Base-by-base conservation (phyloP, 2,888 invertebrate species). In the Hydroisotoma schaefferi region DNA sequence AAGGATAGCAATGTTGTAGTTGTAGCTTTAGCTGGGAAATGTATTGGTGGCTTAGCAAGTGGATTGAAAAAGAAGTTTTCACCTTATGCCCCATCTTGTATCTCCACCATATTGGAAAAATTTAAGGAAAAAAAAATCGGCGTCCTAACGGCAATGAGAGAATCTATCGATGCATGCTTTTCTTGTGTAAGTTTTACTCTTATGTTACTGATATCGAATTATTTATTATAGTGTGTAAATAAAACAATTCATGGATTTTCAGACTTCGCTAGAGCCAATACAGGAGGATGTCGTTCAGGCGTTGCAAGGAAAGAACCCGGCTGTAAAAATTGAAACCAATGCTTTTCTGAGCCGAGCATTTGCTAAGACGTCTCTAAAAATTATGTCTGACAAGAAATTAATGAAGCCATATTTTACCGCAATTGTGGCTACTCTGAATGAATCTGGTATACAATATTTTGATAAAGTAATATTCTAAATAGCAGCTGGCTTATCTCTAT, bases 1-100 rank as follows among this genome's bases (percentile, higher is more conserved):
- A 99, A 98, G 80, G 99, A 99, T 78, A 83, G 88, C 0, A 99
- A 99, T 77, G 94, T 99, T 8, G 84, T 97, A 76, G 83, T 97
- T 10, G 94, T 97, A 0, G 87, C 92, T 0, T 75, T 89, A 52
- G 90, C 93, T 23, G 90, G 85, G 0, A 90, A 93, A 75, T 87
- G 91, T 73, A 77, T 98, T 18, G 85, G 87, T 2, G 82, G 85
- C 71, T 77, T 99, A 40, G 97, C 97, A 0, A 81, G 77, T 56
- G 97, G 95, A 1, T 81, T 98, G 29, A 87, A 94, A 57, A 89
- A 87, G 76, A 86, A 88, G 62, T 99, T 95, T 78, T 83, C 86
- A 10, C 84, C 87, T 0, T 94, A 94, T 79, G 88, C 94, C 0
- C 78, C 82, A 25, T 84, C 86, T 0, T 88, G 88, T 73, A 79